Percentiles rank a stretch among this genome's conserved stretches.
phyloP scores from a whole-genome alignment of 2,113 vertebrate genomes.

The human (Homo sapiens) region GRCh38 chr15:63463501-63464000 shows the following conservation, averaged over 20 bases:
- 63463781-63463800: not conserved
- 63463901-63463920: not conserved
- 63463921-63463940: not conserved
- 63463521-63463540: not conserved
- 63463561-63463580: not conserved
- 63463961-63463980: not conserved
- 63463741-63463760: not conserved
- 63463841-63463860: constrained; percentile 6
- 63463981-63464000: too few relatives aligned
- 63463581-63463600: not conserved
- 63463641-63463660: not conserved
- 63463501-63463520: not conserved
- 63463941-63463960: not conserved
- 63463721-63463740: not conserved
- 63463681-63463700: not conserved
- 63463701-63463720: not conserved
- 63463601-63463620: not conserved
- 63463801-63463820: not conserved
- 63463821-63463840: not conserved
- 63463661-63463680: not conserved
- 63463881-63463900: not conserved
- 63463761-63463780: not conserved
- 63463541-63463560: not conserved
- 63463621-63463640: not conserved
- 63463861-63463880: not conserved